Percentiles rank a stretch among this genome's conserved stretches.
phyloP scores from a whole-genome alignment of 2,113 vertebrate genomes.

The Calidris pugnax region DNA sequence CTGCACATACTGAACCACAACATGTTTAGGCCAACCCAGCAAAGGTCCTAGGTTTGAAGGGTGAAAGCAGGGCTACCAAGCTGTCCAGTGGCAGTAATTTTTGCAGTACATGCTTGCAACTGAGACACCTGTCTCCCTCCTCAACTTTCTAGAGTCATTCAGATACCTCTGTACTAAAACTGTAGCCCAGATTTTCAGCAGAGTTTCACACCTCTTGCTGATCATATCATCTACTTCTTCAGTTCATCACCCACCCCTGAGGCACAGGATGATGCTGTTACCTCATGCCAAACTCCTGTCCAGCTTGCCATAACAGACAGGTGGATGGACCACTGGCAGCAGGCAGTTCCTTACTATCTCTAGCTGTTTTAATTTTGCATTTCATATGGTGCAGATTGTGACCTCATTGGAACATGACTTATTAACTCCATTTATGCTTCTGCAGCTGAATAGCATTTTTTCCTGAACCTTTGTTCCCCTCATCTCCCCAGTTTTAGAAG shows the following conservation, averaged over 20 bases:
- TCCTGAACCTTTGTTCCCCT: neutral
- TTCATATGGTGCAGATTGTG: neutral
- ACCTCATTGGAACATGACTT: neutral
- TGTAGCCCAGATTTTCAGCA: neutral
- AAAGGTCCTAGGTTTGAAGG: neutral
- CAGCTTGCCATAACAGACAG: neutral
- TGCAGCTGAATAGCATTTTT: neutral
- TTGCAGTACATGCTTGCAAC: neutral
- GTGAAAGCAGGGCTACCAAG: neutral
- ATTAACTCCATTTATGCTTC: neutral
- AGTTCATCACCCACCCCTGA: neutral
- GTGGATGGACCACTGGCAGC: neutral
- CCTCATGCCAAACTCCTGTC: neutral
- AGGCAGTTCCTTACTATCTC: neutral
- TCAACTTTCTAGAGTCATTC: neutral
- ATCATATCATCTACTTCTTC: neutral
- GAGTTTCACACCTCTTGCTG: neutral
- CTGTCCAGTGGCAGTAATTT: neutral
- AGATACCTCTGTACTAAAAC: neutral
- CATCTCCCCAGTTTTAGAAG: neutral
- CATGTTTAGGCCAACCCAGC: neutral
- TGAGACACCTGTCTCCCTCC: accelerated
- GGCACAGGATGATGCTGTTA: neutral
- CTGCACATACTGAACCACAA: neutral
- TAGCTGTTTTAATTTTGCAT: neutral